phyloP scores from a whole-genome alignment of 2,113 vertebrate species.

The Ranitomeya variabilis region DNA sequence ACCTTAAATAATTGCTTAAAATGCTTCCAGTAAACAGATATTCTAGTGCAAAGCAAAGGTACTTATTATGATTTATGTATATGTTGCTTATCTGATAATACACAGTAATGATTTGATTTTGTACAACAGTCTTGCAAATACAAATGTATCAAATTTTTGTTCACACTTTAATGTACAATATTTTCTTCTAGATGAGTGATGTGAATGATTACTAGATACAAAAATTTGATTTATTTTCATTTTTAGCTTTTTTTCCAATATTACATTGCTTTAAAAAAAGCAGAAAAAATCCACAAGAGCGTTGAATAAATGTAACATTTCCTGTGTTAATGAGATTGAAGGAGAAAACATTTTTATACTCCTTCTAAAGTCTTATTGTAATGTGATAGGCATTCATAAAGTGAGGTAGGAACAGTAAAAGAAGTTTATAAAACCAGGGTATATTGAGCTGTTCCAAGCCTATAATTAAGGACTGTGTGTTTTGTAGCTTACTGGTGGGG shows the following conservation, averaged over 20 bases:
- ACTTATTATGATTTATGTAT: conserved; percentile 54
- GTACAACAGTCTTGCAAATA: conserved; percentile 44
- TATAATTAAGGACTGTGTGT: not conserved
- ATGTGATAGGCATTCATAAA: not conserved
- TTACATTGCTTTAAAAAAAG: conserved; percentile 22
- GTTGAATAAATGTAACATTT: conserved; percentile 2
- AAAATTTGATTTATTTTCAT: conserved; percentile 48
- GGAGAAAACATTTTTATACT: not conserved
- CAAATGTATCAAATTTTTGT: conserved; percentile 45
- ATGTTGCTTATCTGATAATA: conserved; percentile 52
- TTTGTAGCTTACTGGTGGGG: not conserved
- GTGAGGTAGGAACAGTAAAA: too few relatives aligned
- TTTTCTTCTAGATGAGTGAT: conserved; percentile 47
- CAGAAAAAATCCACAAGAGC: not conserved
- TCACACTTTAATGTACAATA: conserved; percentile 33
- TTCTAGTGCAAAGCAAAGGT: conserved; percentile 35
- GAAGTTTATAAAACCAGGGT: not conserved
- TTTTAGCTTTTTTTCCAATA: conserved; percentile 45
- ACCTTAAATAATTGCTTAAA: conserved; percentile 52
- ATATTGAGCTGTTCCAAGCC: not conserved
- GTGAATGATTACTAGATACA: conserved; percentile 37
- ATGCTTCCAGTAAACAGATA: conserved; percentile 49
- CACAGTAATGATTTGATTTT: conserved; percentile 39
- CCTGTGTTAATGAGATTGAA: conserved; percentile 10
- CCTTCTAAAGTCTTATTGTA: not conserved